Percentiles rank a stretch among this genome's conserved stretches.
These are phyloP conservation scores for Galeopterus variegatus DNA, from an alignment of 2,113 vertebrate genomes.

Conservation along the genomic window DNA sequence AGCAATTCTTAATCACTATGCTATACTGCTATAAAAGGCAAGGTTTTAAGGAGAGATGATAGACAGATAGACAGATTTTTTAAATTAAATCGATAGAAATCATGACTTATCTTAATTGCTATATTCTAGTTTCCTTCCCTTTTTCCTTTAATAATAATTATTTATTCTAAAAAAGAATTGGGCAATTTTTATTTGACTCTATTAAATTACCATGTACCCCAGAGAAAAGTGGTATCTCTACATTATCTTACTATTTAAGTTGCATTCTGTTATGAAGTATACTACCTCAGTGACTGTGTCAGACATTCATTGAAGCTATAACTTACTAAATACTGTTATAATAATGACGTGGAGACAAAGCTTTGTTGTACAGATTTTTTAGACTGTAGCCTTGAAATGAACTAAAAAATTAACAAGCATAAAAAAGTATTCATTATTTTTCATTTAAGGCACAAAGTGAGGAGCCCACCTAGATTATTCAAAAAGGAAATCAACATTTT, in stretches of 20 bases:
- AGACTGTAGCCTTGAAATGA: neutral
- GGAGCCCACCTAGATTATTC: neutral
- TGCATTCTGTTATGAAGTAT: constrained; percentile 28
- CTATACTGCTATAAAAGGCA: neutral
- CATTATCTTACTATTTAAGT: neutral
- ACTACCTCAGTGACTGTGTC: neutral
- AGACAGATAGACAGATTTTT: neutral
- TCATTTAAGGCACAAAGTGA: constrained; percentile 5
- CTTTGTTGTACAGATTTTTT: neutral
- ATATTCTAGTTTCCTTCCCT: constrained; percentile 36
- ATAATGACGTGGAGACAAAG: neutral
- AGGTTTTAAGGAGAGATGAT: neutral
- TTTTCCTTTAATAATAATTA: constrained; percentile 40
- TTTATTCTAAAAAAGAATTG: constrained; percentile 7
- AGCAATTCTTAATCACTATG: neutral
- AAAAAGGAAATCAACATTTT: constrained; percentile 38
- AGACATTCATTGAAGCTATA: neutral
- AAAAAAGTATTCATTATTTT: constrained; percentile 48
- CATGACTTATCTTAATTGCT: neutral
- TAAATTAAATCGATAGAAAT: constrained; percentile 12
- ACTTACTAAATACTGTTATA: neutral
- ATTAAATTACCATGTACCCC: neutral
- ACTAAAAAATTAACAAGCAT: neutral
- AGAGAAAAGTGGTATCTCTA: neutral
- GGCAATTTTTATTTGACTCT: neutral